These are phyloP conservation scores for Myotis planiceps DNA, from an alignment of 2,797 vertebrate species.

Conservation along the genomic window DNA sequence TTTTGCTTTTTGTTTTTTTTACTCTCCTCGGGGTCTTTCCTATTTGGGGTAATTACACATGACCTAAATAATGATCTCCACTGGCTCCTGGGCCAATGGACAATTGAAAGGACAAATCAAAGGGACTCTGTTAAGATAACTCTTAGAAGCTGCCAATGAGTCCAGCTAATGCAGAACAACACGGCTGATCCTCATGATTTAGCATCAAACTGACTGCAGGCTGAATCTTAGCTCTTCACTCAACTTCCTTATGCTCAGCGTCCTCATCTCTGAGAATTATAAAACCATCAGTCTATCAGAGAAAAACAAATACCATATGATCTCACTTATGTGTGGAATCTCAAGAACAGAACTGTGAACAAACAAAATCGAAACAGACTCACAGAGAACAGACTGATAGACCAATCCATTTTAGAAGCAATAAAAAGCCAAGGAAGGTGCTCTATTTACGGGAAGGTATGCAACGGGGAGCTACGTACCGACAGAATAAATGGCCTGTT, in stretches of 20 bases:
- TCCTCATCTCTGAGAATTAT: not conserved
- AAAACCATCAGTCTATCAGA: not conserved
- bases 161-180: not conserved
- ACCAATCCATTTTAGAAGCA: not conserved
- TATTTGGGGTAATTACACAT: not conserved
- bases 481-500: not conserved
- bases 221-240: not conserved
- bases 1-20: not conserved
- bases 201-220: not conserved
- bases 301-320: not conserved
- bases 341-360: not conserved
- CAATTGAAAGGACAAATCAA: not conserved
- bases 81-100: not conserved
- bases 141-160: not conserved
- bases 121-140: not conserved
- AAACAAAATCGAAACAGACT: not conserved
- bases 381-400: not conserved
- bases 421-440: not conserved
- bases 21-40: not conserved
- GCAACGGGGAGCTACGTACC: not conserved
- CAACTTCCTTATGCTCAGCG: no score
- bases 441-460: not conserved
- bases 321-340: not conserved
- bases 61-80: not conserved
- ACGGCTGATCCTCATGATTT: not conserved